Evolutionary conservation across 1,140 invertebrate species (phyloP), one percentile per base, ranked within the genome.

Genomic region (Drosophila quadrilineata): DNA sequence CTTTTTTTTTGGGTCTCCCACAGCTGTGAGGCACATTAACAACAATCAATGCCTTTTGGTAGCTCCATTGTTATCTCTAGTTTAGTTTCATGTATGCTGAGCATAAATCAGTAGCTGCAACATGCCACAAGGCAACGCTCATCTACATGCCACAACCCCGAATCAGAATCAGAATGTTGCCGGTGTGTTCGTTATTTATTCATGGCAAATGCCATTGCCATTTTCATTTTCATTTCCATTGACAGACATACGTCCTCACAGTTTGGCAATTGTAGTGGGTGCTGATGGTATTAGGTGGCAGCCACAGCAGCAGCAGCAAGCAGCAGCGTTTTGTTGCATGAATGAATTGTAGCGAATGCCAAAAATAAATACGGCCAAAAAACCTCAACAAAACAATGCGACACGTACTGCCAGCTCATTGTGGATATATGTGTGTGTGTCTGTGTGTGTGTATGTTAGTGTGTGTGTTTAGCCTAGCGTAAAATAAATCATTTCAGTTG

Each of bases 41-140:
- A 67, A 52, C 77, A 84, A 77, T 84, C 73, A 85, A 67, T 85
- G 76, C n/a, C n/a, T n/a, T 48, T 41, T 46, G 26, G 57, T 29
- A 50, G 46, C 28, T n/a, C 29, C 59, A 36, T 40, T 26, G 52
- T n/a, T n/a, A n/a, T n/a, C n/a, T 48, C 69, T 60, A 85, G 71
- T 84, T 85, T 75, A 71, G 74, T 85, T 67, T 59, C 79, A 77
- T 68, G 79, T 74, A 71, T 68, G 71, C 59, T 38, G 71, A 64
- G 54, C 80, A 85, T 79, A 85, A 85, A 85, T 85, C 80, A 85
- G n/a, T n/a, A n/a, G n/a, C n/a, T n/a, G n/a, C n/a, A n/a, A n/a
- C 79, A 77, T 66, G 68, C 49, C 49, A 24, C 45, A 19, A 12
- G 38, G 53, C 49, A 52, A 38, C n/a, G n/a, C n/a, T n/a, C n/a